Conservation (phyloP, 2,113 vertebrate genomes). For the Epinephelus fuscoguttatus region DNA sequence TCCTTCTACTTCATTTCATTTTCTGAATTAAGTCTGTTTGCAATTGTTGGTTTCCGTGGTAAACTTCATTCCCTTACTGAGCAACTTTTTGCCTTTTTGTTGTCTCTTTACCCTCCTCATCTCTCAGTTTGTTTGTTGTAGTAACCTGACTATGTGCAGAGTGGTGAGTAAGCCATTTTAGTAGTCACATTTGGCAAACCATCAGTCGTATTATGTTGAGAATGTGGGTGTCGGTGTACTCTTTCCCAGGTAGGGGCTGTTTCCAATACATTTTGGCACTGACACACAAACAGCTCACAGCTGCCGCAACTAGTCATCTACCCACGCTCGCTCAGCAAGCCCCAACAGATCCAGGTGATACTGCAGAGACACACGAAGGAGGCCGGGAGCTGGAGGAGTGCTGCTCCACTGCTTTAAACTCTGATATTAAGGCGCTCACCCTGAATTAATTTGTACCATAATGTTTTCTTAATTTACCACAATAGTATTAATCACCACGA, state of each 20-base stretch:
- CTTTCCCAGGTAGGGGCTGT: background rate
- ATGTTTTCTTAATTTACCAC: background rate
- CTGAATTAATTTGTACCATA: background rate
- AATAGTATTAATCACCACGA: background rate
- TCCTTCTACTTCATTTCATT: background rate
- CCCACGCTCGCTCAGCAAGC: background rate
- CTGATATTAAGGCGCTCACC: background rate
- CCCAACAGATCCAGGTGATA: background rate
- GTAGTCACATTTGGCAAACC: background rate
- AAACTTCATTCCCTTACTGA: no score
- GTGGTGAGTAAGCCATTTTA: background rate
- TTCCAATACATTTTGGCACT: background rate
- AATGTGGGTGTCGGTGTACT: background rate
- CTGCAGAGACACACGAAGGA: background rate
- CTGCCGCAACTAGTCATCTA: background rate
- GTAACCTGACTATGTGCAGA: background rate
- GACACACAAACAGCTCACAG: background rate
- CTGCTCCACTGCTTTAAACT: background rate
- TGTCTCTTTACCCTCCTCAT: background rate
- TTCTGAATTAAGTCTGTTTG: background rate
- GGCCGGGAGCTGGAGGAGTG: background rate
- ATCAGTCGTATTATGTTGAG: background rate
- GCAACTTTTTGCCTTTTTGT: background rate
- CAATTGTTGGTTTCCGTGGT: background rate
- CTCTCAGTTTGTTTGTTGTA: background rate